A percentile compares a stretch with the other conserved stretches of the same genome.
Conservation (phyloP, 2,797 vertebrate genomes). For the Gila robusta region DNA sequence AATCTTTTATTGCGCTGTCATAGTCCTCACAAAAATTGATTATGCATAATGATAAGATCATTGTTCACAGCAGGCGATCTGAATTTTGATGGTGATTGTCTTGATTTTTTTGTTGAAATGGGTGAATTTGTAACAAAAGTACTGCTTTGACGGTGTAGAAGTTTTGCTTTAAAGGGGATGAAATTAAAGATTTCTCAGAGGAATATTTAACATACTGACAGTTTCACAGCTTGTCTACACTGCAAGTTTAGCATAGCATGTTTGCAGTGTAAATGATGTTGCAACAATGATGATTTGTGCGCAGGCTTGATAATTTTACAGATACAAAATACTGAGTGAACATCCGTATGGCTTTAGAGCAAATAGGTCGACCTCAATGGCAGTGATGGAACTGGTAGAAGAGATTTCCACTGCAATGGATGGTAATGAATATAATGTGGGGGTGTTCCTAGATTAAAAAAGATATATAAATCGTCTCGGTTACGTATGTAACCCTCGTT, state of each 20-base stretch:
- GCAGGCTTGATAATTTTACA: too few relatives aligned
- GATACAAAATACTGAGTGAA: too few relatives aligned
- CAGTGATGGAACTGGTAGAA: too few relatives aligned
- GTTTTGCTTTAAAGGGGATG: background rate
- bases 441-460: too few relatives aligned
- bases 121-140: background rate
- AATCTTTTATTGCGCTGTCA: background rate
- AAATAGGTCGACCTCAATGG: too few relatives aligned
- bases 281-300: too few relatives aligned
- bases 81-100: background rate
- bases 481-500: too few relatives aligned
- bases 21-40: background rate
- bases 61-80: background rate
- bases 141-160: constrained; percentile 1
- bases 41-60: background rate
- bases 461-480: too few relatives aligned
- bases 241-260: background rate
- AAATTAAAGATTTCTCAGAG: constrained; percentile 3
- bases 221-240: background rate
- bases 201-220: background rate
- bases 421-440: too few relatives aligned
- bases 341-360: too few relatives aligned
- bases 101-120: background rate
- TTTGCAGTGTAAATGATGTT: background rate
- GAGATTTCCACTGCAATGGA: too few relatives aligned